A percentile compares a stretch with the other conserved stretches of the same genome.
phyloP scores from a whole-genome alignment of 1,140 invertebrate genomes.

The Drosophila nasuta region DNA sequence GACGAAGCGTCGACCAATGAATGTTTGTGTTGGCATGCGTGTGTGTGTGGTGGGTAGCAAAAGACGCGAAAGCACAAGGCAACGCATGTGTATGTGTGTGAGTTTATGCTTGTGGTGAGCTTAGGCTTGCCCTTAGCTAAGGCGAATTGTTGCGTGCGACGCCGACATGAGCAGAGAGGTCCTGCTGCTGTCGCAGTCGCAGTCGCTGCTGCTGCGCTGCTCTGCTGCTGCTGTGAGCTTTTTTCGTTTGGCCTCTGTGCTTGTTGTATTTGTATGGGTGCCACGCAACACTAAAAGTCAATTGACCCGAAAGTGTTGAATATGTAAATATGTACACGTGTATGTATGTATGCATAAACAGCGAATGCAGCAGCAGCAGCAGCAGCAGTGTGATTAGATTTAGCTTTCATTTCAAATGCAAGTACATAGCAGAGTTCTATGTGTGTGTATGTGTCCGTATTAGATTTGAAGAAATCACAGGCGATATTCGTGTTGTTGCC shows the following conservation, averaged over 20 bases:
- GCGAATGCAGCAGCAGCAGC: constrained; percentile 25
- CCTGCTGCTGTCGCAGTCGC: constrained; percentile 40
- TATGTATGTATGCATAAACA: constrained; percentile 12
- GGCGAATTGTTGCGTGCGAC: constrained; percentile 76
- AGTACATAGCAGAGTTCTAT: background rate
- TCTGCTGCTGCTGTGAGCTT: constrained; percentile 55
- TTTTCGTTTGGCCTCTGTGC: constrained; percentile 57
- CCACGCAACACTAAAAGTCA: constrained; percentile 77
- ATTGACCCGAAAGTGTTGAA: constrained; percentile 74
- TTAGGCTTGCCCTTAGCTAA: constrained; percentile 69
- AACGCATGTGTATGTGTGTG: constrained; percentile 32
- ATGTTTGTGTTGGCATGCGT: background rate
- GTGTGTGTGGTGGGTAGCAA: constrained; percentile 25
- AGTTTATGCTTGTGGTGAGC: constrained; percentile 47
- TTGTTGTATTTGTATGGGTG: constrained; percentile 43
- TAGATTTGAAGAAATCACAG: constrained; percentile 26
- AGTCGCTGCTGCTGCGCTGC: constrained; percentile 26
- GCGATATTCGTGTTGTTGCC: constrained; percentile 9
- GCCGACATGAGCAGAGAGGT: constrained; percentile 39
- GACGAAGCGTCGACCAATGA: constrained; percentile 31
- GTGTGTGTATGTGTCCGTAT: background rate
- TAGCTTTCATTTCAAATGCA: constrained; percentile 26
- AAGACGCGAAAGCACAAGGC: constrained; percentile 45
- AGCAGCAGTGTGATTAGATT: constrained; percentile 15
- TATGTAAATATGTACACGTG: constrained; percentile 19